Evolutionary conservation across 2,113 vertebrate species (phyloP), one percentile per base, ranked within the genome.

Genomic region (Thermophis baileyi): DNA sequence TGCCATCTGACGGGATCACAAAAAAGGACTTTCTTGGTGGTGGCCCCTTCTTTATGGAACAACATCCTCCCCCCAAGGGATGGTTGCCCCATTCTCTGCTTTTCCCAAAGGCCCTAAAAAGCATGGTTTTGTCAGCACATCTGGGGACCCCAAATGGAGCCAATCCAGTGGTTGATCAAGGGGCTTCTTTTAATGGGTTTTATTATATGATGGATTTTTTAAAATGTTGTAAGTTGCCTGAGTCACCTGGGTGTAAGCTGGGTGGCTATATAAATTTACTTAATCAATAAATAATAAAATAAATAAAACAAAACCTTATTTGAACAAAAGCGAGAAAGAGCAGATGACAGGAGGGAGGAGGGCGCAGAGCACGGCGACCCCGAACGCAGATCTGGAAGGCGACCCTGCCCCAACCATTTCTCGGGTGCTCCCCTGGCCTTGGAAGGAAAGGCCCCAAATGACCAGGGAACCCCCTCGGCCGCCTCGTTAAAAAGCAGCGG

Each of bases 401-500:
- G 60, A 14, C 60, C 60, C 30, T 69, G 1, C 63, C 63, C 30
- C 30, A n/a, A n/a, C 16, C 0, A 16, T 5, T 30, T 14, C 63
- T 30, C 63, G 12, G 30, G 27, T 1, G 30, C 4, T 30, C 12
- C 30, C 60, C 60, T n/a, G 11, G 30, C 60, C 22, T 25, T 8
- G 55, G 54, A 7, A 57, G 6, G 55, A 25, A 24, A 57, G 55
- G 22, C 22, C 30, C 60, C 11, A 5, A 69, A 16, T 1, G 11
- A n/a, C 60, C 11, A n/a, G 30, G 1, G 11, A n/a, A 14, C 3
- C 27, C 27, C 10, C 0, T 4, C 4, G 11, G 9, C 30, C 4
- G 30, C 63, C 27, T 9, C 8, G 8, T 60, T 69, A n/a, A 6
- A 35, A 16, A 6, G 63, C 63, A 69, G 63, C 30, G 30, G 63